Base-by-base conservation (phyloP, 2,797 vertebrate genomes). In the Eulemur rubriventer region DNA sequence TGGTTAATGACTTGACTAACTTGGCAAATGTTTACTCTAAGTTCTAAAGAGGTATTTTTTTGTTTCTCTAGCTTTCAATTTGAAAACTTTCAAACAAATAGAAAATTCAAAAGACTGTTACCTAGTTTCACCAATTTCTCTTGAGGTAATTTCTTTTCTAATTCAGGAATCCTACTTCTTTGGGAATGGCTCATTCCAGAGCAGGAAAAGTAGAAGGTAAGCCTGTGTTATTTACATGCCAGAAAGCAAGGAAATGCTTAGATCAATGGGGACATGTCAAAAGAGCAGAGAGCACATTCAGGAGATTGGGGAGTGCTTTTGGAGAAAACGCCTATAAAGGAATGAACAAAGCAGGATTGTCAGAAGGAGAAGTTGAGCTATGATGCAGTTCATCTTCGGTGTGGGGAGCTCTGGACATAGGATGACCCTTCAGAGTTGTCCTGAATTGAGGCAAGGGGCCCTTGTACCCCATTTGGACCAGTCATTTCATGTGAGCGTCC, bases 41-140 rank as follows among this genome's bases (percentile, higher is more conserved):
- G 41, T 79, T 79, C 30, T 35, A 76, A 94, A 89, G 63, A 72
- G 70, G 8, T 55, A 5, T 57, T 79, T 10, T 63, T 63, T 89
- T 92, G 79, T 92, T 57, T 24, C 18, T 57, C 10, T 17, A 87
- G 7, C 9, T 89, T 78, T 28, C 24, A 83, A 18, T 35, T 73
- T 73, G 69, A 93, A 95, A 82, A 48, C 30, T 72, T 95, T 93
- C 33, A 89, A 57, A 55, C n/a, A 59, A 57, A 82, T 63, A 82
- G 28, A 80, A 93, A 76, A 91, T 59, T n/a, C 41, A 9, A 46
- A 90, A 89, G 55, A 48, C 26, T 73, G 41, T 86, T 41, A 76
- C 30, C 17, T 28, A 63, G 55, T 75, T 70, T 83, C 38, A 93
- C 48, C 14, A 84, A 41, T 88, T 84, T 75, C 17, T 93, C 38